Percentiles rank a stretch among this genome's conserved stretches.
These are phyloP conservation scores for Erpobdella octoculata DNA, from an alignment of 2,888 invertebrate genomes.

Conservation along the genomic window DNA sequence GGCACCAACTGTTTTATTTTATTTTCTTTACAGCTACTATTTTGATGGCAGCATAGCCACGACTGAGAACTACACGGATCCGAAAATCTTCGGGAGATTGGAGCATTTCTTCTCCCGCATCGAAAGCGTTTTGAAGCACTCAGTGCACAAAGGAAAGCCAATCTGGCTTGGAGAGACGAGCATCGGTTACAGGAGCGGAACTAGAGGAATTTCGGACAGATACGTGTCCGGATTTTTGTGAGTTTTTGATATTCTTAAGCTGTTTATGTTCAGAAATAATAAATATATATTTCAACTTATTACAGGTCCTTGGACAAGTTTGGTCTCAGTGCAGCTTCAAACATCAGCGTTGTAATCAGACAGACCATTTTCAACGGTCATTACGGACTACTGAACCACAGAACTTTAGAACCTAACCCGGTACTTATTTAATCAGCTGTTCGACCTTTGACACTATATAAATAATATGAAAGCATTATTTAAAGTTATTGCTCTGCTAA, in stretches of 20 bases:
- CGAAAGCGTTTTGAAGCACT: not conserved
- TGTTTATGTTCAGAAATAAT: not conserved
- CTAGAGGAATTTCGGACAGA: conserved; percentile 61
- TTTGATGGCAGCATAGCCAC: conserved; percentile 9
- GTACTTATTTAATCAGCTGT: not conserved
- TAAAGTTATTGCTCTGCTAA: too few relatives aligned
- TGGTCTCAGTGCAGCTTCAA: conserved; percentile 22
- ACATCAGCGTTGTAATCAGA: conserved; percentile 25
- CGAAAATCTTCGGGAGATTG: conserved; percentile 5
- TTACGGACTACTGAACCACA: conserved; percentile 19
- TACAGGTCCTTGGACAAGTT: conserved; percentile 31
- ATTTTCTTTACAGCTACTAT: conserved; percentile 8
- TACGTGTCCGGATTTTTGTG: conserved; percentile 66
- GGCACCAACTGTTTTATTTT: not conserved
- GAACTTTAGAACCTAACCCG: conserved; percentile 26
- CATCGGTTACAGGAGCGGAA: conserved; percentile 68
- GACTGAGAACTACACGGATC: conserved; percentile 12
- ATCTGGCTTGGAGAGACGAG: conserved; percentile 63
- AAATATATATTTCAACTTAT: not conserved
- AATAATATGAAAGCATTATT: too few relatives aligned
- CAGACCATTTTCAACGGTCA: conserved; percentile 29
- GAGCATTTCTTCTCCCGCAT: not conserved
- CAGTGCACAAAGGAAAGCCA: conserved; percentile 41
- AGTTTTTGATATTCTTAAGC: too few relatives aligned
- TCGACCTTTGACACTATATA: not conserved